A percentile compares a stretch with the other conserved stretches of the same genome.
Evolutionary conservation across 2,888 invertebrate species (phyloP).

Genomic region (Cremastinae sp.): DNA sequence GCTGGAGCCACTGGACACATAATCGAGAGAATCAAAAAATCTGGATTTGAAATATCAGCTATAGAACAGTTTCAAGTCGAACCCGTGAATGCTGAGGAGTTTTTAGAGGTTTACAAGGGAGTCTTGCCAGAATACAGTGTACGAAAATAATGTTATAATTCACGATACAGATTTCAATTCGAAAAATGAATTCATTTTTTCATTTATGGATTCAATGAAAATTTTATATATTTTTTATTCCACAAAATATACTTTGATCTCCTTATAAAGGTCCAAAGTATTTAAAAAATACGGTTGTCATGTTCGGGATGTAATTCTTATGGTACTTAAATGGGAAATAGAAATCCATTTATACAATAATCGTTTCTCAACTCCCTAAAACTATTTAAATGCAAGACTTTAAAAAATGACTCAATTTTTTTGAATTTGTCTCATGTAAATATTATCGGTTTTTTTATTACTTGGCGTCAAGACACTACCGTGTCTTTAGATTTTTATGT

Average conservation of each 20-base stretch:
- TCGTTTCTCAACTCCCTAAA: too few relatives aligned
- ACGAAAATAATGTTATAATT: conserved; percentile 62
- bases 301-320: too few relatives aligned
- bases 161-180: background rate
- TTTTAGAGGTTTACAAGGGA: conserved; percentile 95
- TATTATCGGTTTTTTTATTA: background rate
- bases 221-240: too few relatives aligned
- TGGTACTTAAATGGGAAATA: too few relatives aligned
- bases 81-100: conserved; percentile 92
- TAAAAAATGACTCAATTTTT: too few relatives aligned
- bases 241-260: too few relatives aligned
- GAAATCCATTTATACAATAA: too few relatives aligned
- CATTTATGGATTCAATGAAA: too few relatives aligned
- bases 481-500: background rate
- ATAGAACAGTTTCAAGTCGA: conserved; percentile 90
- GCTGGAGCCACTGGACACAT: conserved; percentile 86
- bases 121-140: conserved; percentile 90
- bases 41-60: conserved; percentile 89
- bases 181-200: background rate
- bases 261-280: too few relatives aligned
- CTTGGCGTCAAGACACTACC: background rate
- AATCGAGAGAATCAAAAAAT: conserved; percentile 87
- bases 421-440: too few relatives aligned
- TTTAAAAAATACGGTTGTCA: too few relatives aligned
- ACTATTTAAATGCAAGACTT: too few relatives aligned